Evolutionary conservation across 30 jellyfish, hydroid and myxozoan species (phyloP), one percentile per base, ranked within the genome.

Genomic region (Hydractinia echinata): DNA sequence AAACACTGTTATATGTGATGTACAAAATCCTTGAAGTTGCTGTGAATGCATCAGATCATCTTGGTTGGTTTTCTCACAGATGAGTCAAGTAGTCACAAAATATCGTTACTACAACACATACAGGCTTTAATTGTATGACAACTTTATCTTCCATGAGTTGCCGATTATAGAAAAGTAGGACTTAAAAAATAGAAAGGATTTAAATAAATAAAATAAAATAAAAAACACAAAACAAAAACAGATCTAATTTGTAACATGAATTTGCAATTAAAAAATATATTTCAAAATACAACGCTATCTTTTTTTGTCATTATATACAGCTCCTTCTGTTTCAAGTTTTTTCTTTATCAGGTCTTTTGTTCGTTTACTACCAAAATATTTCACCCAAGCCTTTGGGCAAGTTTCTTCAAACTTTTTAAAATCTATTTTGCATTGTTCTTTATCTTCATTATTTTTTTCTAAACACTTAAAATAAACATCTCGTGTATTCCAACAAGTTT

Each of bases 301-400:
- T 80, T 50, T 39, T 20, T 73, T 69, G 66, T 74, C 79, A 4
- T 55, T 81, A 70, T 88, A 88, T 10, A 72, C 81, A 0, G 96
- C 96, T 11, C 94, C 94, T 16, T 83, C 80, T 15, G 58, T 88
- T 49, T 73, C 67, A 53, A 89, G 70, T 55, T 62, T 76, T 64
- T 89, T 93, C 50, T 82, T 85, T 10, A 55, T 82, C 4, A 71
- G 84, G 48, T 89, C 95, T 53, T 85, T 81, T 5, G 54, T 82
- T 55, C 79, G 72, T 70, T 89, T 81, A 70, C 78, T 81, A 61
- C 61, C 83, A 74, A 89, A 89, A 77, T 89, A 81, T 68, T 85
- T 85, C 55, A 89, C 93, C 97, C 97, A 89, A n/a, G 93, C 89
- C 16, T 85, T 79, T 19, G 97, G 97, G 51, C 97, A 89, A 50